Conservation (phyloP, 2,888 invertebrate genomes). For the Dynastes maya region DNA sequence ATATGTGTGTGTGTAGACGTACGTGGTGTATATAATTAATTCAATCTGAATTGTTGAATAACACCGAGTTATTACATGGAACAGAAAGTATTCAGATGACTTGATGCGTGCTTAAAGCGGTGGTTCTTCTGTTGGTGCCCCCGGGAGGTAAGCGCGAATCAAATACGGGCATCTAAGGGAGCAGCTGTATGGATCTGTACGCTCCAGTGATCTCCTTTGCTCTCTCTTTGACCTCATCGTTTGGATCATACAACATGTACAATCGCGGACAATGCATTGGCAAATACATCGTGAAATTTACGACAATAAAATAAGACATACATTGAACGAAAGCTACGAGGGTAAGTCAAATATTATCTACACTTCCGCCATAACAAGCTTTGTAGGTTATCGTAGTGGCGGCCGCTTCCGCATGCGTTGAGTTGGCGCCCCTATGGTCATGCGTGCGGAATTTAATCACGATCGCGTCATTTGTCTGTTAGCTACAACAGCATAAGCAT, state of each 20-base stretch:
- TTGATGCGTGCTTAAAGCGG: constrained; percentile 37
- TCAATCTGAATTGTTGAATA: constrained; percentile 48
- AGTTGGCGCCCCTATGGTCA: no score
- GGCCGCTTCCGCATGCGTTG: no score
- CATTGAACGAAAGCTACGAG: background rate
- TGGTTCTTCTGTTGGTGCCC: constrained; percentile 24
- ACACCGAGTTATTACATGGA: constrained; percentile 44
- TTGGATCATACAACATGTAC: constrained; percentile 18
- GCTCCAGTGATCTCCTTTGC: constrained; percentile 23
- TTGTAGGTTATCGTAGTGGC: no score
- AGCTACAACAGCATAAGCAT: no score
- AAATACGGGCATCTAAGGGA: constrained; percentile 26
- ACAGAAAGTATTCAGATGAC: constrained; percentile 38
- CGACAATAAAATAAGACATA: background rate
- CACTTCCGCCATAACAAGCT: no score
- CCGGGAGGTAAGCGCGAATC: constrained; percentile 34
- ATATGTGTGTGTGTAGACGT: background rate
- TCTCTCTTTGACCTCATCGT: constrained; percentile 12
- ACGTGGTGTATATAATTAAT: constrained; percentile 31
- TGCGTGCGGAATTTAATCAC: no score
- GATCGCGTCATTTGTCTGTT: no score
- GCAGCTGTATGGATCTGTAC: constrained; percentile 37
- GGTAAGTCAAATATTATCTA: no score
- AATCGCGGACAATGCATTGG: background rate
- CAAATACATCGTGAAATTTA: background rate